phyloP scores from a whole-genome alignment of 2,113 vertebrate species.

The Macquaria ambigua region DNA sequence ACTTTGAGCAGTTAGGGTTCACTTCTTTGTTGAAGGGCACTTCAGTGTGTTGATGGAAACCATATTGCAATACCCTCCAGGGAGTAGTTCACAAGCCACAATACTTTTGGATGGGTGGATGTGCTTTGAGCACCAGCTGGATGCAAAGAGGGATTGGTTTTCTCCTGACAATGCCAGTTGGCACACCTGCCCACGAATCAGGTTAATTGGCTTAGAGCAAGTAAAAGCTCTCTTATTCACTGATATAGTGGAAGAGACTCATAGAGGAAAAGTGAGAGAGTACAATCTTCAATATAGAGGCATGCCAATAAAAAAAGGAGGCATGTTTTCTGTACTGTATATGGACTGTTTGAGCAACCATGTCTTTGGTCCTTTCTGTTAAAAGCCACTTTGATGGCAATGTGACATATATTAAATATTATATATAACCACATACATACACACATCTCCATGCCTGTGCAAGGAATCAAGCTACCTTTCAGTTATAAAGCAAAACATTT shows the following conservation, averaged over 20 bases:
- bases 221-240: slow-evolving; percentile 17
- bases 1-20: slow-evolving; percentile 48
- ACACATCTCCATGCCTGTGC: background rate
- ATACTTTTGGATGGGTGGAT: slow-evolving; percentile 49
- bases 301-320: background rate
- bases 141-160: slow-evolving; percentile 40
- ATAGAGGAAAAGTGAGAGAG: background rate
- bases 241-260: slow-evolving; percentile 3
- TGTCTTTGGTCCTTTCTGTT: background rate
- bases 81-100: slow-evolving; percentile 56
- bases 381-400: background rate
- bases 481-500: background rate
- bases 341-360: background rate
- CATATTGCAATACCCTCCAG: slow-evolving; percentile 61
- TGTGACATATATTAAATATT: background rate
- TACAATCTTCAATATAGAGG: background rate
- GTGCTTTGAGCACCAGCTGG: slow-evolving; percentile 54
- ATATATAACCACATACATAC: background rate
- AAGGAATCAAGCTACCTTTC: background rate
- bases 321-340: background rate
- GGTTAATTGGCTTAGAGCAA: slow-evolving; percentile 52
- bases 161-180: slow-evolving; percentile 54
- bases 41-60: slow-evolving; percentile 63
- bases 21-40: slow-evolving; percentile 65
- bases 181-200: slow-evolving; percentile 46